Evolutionary conservation across 1,140 invertebrate genomes (phyloP).

Genomic region (Pachypeltis micranthus): DNA sequence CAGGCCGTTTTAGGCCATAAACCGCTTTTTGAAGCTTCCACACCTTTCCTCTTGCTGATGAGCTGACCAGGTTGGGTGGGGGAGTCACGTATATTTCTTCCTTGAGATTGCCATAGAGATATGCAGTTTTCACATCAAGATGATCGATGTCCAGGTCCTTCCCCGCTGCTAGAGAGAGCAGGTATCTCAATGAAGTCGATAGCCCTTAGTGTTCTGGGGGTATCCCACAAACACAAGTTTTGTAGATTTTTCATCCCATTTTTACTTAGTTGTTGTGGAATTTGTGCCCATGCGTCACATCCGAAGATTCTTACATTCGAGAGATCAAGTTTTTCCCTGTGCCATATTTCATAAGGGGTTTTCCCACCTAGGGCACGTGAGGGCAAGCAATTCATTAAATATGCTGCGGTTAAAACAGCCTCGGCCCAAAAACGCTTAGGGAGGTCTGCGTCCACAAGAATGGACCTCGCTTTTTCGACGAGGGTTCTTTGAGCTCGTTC

Average conservation of each 20-base stretch:
- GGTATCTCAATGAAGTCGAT: conserved; percentile 31
- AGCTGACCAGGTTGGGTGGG: too few relatives aligned
- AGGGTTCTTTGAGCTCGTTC: conserved; percentile 31
- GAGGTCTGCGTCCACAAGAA: conserved; percentile 26
- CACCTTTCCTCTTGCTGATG: too few relatives aligned
- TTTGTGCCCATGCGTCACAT: conserved; percentile 6
- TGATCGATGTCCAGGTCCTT: conserved; percentile 31
- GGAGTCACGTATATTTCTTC: too few relatives aligned
- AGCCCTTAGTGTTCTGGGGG: too few relatives aligned
- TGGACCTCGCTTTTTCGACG: conserved; percentile 23
- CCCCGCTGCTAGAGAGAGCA: conserved; percentile 32
- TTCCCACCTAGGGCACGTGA: neutral
- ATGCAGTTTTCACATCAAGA: conserved; percentile 34
- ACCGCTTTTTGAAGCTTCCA: too few relatives aligned
- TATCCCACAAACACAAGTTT: too few relatives aligned
- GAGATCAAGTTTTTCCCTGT: conserved; percentile 21
- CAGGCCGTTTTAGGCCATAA: too few relatives aligned
- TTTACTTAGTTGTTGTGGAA: too few relatives aligned
- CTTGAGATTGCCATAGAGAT: too few relatives aligned
- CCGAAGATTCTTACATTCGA: conserved; percentile 30
- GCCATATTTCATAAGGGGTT: conserved; percentile 17
- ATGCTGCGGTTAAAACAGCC: conserved; percentile 20
- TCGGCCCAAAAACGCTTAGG: conserved; percentile 30
- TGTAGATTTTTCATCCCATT: too few relatives aligned
- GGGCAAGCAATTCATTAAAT: conserved; percentile 14